Evolutionary conservation across 2,888 invertebrate species (phyloP), one percentile per base, ranked within the genome.

Genomic region (Acleris emargana): DNA sequence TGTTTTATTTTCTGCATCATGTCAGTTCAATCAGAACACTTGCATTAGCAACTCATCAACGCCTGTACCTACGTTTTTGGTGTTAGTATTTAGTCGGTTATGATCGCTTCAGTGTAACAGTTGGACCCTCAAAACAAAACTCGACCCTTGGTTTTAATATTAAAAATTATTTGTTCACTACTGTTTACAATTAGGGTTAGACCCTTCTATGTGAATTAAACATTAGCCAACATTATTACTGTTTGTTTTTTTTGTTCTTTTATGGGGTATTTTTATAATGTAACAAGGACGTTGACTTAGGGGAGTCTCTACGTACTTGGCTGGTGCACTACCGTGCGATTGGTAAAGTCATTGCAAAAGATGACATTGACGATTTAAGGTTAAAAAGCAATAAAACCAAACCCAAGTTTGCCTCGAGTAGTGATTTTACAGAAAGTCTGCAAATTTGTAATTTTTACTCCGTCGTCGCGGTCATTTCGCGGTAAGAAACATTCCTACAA

Each of bases 151-250:
- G 69, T 76, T 75, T 71, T 67, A 64, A 73, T 74, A 73, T 67
- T 73, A 78, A 80, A 83, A 73, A 78, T 69, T 60, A 81, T 79
- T 82, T 79, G 80, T 84, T 84, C 80, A 84, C 74, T 74, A 77
- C 80, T 86, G 81, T 88, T 86, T 85, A 82, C 85, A 83, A 82
- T 85, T 80, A 83, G 83, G 83, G 83, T 80, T 74, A 73, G 72
- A 64, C 77, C 79, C 79, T 68, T 47, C 38, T 38, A 49, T 25
- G 69, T 63, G 73, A 73, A 81, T 80, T 80, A 74, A 76, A 74
- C 75, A 73, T 73, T 71, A 70, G 74, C 54, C 71, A 70, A 74
- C 73, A 76, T 78, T 80, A 79, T 81, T 79, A 75, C 72, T 71
- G 71, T 73, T 74, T 73, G 72, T 72, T 71, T 67, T 67, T 73